These are phyloP conservation scores for Peromyscus attwateri DNA, from an alignment of 2,797 vertebrate genomes.

Conservation along the genomic window DNA sequence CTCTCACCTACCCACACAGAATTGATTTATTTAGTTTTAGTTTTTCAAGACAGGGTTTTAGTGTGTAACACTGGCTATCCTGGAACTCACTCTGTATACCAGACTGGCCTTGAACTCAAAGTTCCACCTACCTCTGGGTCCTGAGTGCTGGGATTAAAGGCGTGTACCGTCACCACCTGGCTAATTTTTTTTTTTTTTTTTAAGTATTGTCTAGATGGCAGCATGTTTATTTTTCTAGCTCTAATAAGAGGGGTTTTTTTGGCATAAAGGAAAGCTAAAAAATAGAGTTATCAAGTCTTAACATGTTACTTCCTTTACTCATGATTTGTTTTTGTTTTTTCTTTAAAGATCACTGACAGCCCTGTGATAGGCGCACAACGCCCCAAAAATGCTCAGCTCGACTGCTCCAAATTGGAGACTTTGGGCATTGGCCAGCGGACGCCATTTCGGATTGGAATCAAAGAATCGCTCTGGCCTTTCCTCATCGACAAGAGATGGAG, in stretches of 20 bases:
- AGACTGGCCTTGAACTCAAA: not conserved
- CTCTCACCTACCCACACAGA: no score
- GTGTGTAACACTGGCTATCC: not conserved
- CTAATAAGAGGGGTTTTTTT: not conserved
- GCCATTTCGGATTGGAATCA: slow-evolving; percentile 92
- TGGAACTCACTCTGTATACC: not conserved
- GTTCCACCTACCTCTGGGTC: no score
- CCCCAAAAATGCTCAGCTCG: slow-evolving; percentile 93
- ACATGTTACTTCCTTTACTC: not conserved
- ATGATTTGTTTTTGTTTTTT: not conserved
- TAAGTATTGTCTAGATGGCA: not conserved
- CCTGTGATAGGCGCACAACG: slow-evolving; percentile 92
- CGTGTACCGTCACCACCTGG: not conserved
- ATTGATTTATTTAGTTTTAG: not conserved
- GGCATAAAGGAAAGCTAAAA: not conserved
- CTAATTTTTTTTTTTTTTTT: not conserved
- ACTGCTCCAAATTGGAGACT: slow-evolving; percentile 94
- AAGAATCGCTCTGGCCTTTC: slow-evolving; percentile 97
- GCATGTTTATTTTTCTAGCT: not conserved
- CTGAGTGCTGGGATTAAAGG: not conserved
- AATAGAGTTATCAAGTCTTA: not conserved
- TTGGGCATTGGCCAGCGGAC: slow-evolving; percentile 93
- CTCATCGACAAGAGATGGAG: slow-evolving; percentile 96
- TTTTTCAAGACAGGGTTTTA: not conserved
- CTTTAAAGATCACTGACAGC: slow-evolving; percentile 93